phyloP scores from a whole-genome alignment of 2,113 vertebrate genomes.

The Opisthocomus hoazin region DNA sequence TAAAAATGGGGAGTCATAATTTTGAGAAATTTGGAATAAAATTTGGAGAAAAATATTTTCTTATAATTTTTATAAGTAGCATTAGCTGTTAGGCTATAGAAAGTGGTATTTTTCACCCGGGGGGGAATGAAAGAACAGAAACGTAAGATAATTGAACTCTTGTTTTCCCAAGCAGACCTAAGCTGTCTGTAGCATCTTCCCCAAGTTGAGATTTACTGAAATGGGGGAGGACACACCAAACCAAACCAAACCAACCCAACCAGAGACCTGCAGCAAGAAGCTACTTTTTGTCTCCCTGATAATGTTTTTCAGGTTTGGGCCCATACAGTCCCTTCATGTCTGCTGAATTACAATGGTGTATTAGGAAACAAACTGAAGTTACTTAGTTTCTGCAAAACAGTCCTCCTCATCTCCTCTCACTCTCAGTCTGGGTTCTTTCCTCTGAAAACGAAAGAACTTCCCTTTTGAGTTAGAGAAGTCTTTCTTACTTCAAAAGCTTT shows the following conservation, averaged over 20 bases:
- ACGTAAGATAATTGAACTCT: not conserved
- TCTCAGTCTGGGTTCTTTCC: not conserved
- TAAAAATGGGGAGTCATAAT: not conserved
- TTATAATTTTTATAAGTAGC: not conserved
- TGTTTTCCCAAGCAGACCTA: not conserved
- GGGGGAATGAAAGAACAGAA: not conserved
- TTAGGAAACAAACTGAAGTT: not conserved
- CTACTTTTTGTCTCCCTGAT: not conserved
- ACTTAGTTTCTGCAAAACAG: not conserved
- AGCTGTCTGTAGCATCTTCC: not conserved
- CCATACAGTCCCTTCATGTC: not conserved
- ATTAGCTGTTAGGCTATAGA: not conserved
- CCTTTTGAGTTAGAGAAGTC: not conserved
- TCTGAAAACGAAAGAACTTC: not conserved
- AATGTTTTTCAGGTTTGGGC: not conserved
- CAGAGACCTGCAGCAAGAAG: not conserved
- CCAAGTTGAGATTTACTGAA: not conserved
- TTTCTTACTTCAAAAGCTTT: not conserved
- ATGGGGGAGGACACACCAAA: not conserved
- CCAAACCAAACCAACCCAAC: not conserved
- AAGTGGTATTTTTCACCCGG: not conserved
- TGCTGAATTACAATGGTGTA: not conserved
- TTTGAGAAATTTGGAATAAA: not conserved
- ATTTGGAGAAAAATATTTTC: not conserved
- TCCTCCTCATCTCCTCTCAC: not conserved